phyloP scores from a whole-genome alignment of 2,797 vertebrate genomes.

The Delichon dasypus region DNA sequence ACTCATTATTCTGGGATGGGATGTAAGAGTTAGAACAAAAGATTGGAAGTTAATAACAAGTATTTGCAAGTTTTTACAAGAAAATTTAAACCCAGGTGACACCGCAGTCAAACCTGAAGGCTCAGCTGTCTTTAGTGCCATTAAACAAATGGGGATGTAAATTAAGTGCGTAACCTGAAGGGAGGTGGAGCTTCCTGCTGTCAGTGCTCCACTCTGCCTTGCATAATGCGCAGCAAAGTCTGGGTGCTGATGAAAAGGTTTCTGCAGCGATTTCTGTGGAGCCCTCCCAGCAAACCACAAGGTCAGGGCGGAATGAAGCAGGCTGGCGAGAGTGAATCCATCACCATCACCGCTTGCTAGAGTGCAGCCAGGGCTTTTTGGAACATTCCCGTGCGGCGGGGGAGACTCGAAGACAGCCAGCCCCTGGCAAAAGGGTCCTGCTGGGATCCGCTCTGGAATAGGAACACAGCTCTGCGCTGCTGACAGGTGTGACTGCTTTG shows the following conservation, averaged over 20 bases:
- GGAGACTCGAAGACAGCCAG: not conserved
- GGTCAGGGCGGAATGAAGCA: not conserved
- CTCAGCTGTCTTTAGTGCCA: not conserved
- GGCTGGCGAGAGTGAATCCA: not conserved
- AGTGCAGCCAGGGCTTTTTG: not conserved
- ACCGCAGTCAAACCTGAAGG: not conserved
- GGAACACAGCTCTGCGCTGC: not conserved
- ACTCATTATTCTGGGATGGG: not conserved
- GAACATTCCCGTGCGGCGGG: not conserved
- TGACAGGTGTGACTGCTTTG: not conserved
- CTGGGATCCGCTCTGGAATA: not conserved
- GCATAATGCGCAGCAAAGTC: not conserved
- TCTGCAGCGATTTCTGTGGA: not conserved
- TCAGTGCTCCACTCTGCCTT: not conserved
- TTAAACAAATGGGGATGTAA: not conserved
- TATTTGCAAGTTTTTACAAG: slow-evolving; percentile 24
- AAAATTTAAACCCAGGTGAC: not conserved
- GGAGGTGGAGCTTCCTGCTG: not conserved
- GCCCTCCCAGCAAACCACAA: not conserved
- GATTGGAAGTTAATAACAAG: slow-evolving; percentile 8
- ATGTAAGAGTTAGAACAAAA: slow-evolving; percentile 23
- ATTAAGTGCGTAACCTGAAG: not conserved
- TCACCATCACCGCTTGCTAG: not conserved
- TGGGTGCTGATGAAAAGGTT: not conserved
- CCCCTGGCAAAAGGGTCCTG: not conserved